These are phyloP conservation scores for Corythornis vintsioides DNA, from an alignment of 2,113 vertebrate species.

Conservation along the genomic window DNA sequence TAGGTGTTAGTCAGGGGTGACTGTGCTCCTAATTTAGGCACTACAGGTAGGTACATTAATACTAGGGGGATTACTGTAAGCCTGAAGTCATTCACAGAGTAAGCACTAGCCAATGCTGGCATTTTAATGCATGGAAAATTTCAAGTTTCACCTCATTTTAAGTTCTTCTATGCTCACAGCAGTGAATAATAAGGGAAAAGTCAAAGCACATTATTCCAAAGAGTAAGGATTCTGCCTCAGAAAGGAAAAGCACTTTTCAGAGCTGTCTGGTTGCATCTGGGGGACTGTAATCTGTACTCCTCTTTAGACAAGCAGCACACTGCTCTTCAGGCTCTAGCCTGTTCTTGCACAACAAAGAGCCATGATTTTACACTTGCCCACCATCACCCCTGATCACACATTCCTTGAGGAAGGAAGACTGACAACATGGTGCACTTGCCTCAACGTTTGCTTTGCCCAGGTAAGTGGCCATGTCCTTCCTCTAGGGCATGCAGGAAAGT, in stretches of 20 bases:
- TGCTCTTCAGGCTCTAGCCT: background rate
- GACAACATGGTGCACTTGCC: background rate
- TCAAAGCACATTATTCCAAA: background rate
- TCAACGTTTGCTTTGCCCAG: background rate
- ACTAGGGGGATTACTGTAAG: background rate
- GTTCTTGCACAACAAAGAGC: accelerated
- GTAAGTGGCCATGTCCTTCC: background rate
- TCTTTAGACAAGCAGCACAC: background rate
- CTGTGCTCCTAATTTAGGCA: background rate
- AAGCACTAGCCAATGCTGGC: background rate
- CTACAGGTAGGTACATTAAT: background rate
- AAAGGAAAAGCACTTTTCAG: background rate
- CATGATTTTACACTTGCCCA: background rate
- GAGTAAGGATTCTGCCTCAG: background rate
- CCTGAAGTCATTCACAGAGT: background rate
- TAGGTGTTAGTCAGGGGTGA: background rate
- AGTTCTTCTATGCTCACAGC: background rate
- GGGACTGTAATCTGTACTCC: background rate
- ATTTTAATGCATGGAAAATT: background rate
- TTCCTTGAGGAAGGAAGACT: background rate
- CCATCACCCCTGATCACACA: background rate
- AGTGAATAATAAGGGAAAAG: background rate
- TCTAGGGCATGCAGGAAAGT: accelerated
- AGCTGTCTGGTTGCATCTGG: background rate
- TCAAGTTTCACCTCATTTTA: background rate